Conservation (phyloP, 2,888 invertebrate species). For the Conops quadrifasciatus region DNA sequence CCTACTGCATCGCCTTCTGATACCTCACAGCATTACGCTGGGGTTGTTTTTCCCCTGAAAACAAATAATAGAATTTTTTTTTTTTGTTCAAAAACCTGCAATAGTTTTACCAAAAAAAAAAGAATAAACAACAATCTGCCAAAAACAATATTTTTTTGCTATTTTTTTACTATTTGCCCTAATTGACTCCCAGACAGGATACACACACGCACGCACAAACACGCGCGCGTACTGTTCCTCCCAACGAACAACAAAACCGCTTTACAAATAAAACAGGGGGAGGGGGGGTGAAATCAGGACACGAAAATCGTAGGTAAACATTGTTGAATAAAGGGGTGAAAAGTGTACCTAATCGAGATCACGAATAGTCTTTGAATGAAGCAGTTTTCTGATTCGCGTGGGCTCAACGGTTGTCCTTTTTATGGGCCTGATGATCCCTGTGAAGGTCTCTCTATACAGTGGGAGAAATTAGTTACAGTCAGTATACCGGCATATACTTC, state of each 20-base stretch:
- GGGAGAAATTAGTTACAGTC: not conserved
- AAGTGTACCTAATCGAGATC: not conserved
- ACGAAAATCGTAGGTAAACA: constrained; percentile 10
- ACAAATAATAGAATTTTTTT: not conserved
- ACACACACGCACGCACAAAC: not conserved
- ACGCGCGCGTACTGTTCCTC: not conserved
- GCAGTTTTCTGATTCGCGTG: not conserved
- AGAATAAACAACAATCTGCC: not conserved
- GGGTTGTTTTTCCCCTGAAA: not conserved
- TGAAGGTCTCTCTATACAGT: not conserved
- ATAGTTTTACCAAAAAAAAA: not conserved
- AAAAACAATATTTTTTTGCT: not conserved
- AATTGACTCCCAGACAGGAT: not conserved
- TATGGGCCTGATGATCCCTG: not conserved
- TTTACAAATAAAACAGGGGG: too few relatives aligned
- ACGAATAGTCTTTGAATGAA: constrained; percentile 6
- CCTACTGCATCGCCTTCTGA: too few relatives aligned
- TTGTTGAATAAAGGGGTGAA: constrained; percentile 7
- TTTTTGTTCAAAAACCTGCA: not conserved
- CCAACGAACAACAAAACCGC: too few relatives aligned
- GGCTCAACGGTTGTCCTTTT: constrained; percentile 3
- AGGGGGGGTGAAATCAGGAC: too few relatives aligned
- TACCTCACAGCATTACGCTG: not conserved
- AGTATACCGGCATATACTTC: too few relatives aligned
- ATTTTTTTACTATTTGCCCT: not conserved